Conservation (phyloP, 2,888 invertebrate genomes). For the Heliconius charithonia region DNA sequence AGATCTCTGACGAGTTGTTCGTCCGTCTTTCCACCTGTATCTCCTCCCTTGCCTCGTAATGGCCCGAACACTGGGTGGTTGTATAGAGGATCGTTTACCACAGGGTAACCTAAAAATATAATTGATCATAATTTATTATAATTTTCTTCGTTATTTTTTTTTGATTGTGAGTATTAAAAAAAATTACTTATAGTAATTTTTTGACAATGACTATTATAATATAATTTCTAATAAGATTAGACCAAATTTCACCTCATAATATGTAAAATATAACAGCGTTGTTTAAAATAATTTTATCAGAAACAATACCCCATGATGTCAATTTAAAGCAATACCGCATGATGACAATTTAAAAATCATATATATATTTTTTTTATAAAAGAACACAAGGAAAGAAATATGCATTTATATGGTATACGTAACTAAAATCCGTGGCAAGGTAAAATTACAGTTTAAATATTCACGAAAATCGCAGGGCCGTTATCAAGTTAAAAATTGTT, state of each 20-base stretch:
- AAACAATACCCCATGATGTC: no score
- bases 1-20: slow-evolving; percentile 94
- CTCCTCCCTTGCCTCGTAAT: slow-evolving; percentile 93
- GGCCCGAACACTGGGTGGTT: slow-evolving; percentile 98
- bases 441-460: slow-evolving; percentile 16
- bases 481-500: slow-evolving; percentile 14
- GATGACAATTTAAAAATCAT: no score
- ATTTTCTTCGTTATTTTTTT: neutral
- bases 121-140: neutral
- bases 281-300: no score
- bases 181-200: no score
- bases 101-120: slow-evolving; percentile 91
- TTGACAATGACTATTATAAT: no score
- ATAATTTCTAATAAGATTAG: no score
- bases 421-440: neutral
- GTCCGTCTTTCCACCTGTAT: slow-evolving; percentile 93
- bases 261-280: no score
- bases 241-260: no score
- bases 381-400: neutral
- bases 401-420: neutral
- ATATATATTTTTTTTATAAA: no score
- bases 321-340: no score
- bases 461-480: neutral
- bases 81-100: slow-evolving; percentile 98
- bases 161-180: neutral